Base-by-base conservation (phyloP, 2,797 vertebrate genomes). In the Ispidina lecontei region DNA sequence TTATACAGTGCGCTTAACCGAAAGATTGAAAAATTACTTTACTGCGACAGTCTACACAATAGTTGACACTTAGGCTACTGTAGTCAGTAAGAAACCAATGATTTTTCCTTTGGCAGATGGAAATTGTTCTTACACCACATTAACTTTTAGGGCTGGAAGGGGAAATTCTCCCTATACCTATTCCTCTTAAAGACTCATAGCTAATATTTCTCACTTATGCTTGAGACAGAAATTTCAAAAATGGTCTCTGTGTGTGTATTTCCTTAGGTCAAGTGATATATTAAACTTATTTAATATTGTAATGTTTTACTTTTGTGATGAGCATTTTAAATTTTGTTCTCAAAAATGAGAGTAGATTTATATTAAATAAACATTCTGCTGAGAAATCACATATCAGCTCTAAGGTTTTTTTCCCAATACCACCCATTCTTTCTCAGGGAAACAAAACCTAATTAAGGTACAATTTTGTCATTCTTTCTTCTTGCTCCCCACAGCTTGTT, bases 1-100 rank as follows among this genome's bases (percentile, higher is more conserved):
- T 91, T 92, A 93, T 86, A 90, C 80, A 86, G 76, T 81, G 64
- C 3, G 2, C 60, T 87, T 96, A 92, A 91, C 73, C 84, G 94
- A 95, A 93, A 95, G 88, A 95, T 52, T 90, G 91, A 93, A 93
- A 96, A 93, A 96, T 91, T 92, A 56, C 89, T 91, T 93, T 81
- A 44, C 64, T 74, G 77, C 1, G 35, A 90, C 91, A 92, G 68
- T 70, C 91, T 82, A 68, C 84, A 84, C 85, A 94, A 88, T 89
- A 74, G 71, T 72, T 94, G 85, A 94, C 91, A 84, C 49, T 70
- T 79, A 87, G 75, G 37, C 91, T 83, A 83, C 80, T 67, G 51
- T 80, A 83, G 25, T 83, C 69, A 87, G 59, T 65, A 74, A 91
- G 31, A 94, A 95, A 85, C 70, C 63, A 33, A 47, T 72, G 91